phyloP scores from a whole-genome alignment of 2,797 vertebrate species.

The Nyctibius grandis region DNA sequence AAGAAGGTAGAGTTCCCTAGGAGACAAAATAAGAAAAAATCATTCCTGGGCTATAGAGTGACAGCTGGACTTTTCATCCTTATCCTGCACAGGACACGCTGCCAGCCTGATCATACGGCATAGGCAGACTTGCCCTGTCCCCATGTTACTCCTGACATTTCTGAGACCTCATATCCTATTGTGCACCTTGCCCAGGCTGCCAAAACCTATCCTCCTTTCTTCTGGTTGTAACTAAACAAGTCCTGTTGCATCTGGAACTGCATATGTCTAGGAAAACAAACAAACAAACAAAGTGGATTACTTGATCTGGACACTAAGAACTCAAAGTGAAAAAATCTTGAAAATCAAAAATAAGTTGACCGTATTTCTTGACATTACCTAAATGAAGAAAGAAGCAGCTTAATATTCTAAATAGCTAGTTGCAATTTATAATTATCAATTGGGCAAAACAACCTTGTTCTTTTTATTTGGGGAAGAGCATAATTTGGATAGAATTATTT shows the following conservation, averaged over 20 bases:
- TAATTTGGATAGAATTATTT: background rate
- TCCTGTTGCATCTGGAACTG: background rate
- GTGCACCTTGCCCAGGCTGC: background rate
- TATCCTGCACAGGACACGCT: background rate
- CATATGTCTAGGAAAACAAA: background rate
- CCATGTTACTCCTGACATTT: background rate
- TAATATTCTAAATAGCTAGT: background rate
- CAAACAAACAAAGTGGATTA: background rate
- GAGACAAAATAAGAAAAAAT: background rate
- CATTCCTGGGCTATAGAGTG: background rate
- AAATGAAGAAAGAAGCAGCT: background rate
- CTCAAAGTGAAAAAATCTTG: background rate
- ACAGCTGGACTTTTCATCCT: background rate
- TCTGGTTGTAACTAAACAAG: background rate
- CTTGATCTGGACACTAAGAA: background rate
- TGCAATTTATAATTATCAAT: background rate
- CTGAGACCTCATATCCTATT: background rate
- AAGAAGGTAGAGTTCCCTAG: background rate
- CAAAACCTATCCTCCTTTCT: background rate
- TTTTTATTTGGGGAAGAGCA: background rate
- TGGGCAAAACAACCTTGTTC: background rate
- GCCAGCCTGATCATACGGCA: background rate
- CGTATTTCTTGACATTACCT: background rate
- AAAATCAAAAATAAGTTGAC: background rate
- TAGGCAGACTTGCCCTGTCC: background rate